Evolutionary conservation across 2,113 vertebrate genomes (phyloP).

Genomic region (Carlito syrichta): DNA sequence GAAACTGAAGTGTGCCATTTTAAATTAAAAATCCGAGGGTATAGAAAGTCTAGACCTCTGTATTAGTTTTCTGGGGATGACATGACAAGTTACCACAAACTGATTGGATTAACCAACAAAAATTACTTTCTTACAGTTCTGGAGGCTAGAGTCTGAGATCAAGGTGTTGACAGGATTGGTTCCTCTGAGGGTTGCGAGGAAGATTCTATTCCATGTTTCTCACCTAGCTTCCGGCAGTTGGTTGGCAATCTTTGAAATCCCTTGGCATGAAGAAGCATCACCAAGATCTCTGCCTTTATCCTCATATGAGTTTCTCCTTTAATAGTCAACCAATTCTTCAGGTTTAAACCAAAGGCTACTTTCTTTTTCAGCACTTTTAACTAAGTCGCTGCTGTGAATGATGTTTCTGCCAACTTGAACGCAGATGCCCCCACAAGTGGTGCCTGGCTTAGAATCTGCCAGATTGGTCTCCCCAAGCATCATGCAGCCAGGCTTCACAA

Average conservation of each 20-base stretch:
- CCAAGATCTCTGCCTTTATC: neutral
- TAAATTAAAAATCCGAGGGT: neutral
- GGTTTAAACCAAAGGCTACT: too few species aligned
- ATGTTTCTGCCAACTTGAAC: too few species aligned
- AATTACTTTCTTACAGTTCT: neutral
- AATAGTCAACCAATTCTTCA: neutral
- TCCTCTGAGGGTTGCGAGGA: neutral
- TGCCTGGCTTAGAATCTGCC: too few species aligned
- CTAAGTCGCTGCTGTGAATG: too few species aligned
- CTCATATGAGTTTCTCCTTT: neutral
- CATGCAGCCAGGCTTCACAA: too few species aligned
- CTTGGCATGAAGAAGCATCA: neutral
- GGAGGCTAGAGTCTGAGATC: neutral
- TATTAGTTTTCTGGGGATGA: neutral
- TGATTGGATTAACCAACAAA: neutral
- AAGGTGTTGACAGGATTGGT: neutral
- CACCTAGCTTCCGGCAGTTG: neutral
- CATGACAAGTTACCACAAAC: neutral
- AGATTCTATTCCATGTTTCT: neutral
- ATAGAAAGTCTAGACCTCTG: neutral
- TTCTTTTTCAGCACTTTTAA: too few species aligned
- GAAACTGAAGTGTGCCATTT: neutral
- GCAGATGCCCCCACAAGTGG: too few species aligned
- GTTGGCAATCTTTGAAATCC: neutral
- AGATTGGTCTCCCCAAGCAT: too few species aligned